Percentiles rank a stretch among this genome's conserved stretches.
Evolutionary conservation across 1,140 invertebrate species (phyloP).

Genomic region (Oedothorax gibbosus): DNA sequence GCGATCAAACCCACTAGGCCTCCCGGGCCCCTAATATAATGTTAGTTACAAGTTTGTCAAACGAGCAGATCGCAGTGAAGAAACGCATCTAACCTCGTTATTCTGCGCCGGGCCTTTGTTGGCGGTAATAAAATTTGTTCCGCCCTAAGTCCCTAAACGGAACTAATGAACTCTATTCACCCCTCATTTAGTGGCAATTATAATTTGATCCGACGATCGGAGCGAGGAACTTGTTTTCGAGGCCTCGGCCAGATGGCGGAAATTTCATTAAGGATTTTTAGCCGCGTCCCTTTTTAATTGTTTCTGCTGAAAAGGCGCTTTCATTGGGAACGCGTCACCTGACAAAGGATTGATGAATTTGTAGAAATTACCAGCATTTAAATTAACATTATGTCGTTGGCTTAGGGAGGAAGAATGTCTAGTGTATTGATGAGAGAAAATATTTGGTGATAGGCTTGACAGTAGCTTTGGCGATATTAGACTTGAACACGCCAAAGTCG

Average conservation of each 20-base stretch:
- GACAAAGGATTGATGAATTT: no score
- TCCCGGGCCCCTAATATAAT: no score
- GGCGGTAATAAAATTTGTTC: constrained; percentile 58
- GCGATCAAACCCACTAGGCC: no score
- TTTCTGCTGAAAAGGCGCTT: constrained; percentile 21
- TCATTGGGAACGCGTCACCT: no score
- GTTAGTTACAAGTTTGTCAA: no score
- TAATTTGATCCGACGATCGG: constrained; percentile 53
- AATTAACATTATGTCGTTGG: no score
- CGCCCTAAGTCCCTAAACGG: constrained; percentile 53
- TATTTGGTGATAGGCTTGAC: no score
- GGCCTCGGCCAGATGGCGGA: constrained; percentile 27
- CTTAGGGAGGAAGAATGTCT: no score
- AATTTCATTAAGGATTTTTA: constrained; percentile 54
- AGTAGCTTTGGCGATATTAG: no score
- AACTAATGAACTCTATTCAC: constrained; percentile 59
- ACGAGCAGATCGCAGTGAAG: background rate
- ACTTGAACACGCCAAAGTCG: no score
- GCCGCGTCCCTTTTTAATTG: constrained; percentile 40
- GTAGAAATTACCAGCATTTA: no score
- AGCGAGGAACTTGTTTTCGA: constrained; percentile 40
- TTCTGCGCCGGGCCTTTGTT: constrained; percentile 29
- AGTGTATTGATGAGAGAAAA: no score
- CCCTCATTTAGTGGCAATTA: constrained; percentile 56
- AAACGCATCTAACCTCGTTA: constrained; percentile 52